These are phyloP conservation scores for Spodoptera littoralis DNA, from an alignment of 2,888 invertebrate species.

Conservation along the genomic window DNA sequence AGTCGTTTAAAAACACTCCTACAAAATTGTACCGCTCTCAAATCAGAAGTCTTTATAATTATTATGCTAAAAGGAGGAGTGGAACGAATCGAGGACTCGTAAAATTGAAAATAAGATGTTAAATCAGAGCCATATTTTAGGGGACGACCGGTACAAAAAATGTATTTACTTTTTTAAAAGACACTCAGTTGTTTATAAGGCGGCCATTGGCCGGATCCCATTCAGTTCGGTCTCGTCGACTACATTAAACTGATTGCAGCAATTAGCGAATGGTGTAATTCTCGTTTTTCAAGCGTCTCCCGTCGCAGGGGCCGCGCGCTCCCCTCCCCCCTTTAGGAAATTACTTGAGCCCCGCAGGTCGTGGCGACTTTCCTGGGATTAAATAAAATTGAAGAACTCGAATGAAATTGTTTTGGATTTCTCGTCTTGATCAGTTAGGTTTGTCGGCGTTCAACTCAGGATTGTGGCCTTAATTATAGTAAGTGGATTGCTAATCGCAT, in stretches of 20 bases:
- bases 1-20: conserved; percentile 43
- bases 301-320: conserved; percentile 57
- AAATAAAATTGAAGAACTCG: conserved; percentile 85
- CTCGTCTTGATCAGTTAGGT: conserved; percentile 76
- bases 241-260: conserved; percentile 88
- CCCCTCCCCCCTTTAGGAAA: conserved; percentile 76
- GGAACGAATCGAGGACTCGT: conserved; percentile 17
- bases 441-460: conserved; percentile 70
- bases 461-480: conserved; percentile 78
- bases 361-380: conserved; percentile 80
- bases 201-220: conserved; percentile 74
- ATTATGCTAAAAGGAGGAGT: conserved; percentile 31
- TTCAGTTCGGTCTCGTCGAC: conserved; percentile 82
- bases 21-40: conserved; percentile 39
- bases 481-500: conserved; percentile 79
- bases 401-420: conserved; percentile 85
- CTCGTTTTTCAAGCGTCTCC: conserved; percentile 83
- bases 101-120: conserved; percentile 52
- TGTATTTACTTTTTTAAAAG: conserved; percentile 60
- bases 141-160: conserved; percentile 44
- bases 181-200: conserved; percentile 73
- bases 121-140: conserved; percentile 48
- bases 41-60: conserved; percentile 51
- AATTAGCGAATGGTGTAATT: conserved; percentile 88
- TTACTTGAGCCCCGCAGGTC: conserved; percentile 84